These are phyloP conservation scores for Myotis davidii DNA, from an alignment of 2,113 vertebrate genomes.

Conservation along the genomic window DNA sequence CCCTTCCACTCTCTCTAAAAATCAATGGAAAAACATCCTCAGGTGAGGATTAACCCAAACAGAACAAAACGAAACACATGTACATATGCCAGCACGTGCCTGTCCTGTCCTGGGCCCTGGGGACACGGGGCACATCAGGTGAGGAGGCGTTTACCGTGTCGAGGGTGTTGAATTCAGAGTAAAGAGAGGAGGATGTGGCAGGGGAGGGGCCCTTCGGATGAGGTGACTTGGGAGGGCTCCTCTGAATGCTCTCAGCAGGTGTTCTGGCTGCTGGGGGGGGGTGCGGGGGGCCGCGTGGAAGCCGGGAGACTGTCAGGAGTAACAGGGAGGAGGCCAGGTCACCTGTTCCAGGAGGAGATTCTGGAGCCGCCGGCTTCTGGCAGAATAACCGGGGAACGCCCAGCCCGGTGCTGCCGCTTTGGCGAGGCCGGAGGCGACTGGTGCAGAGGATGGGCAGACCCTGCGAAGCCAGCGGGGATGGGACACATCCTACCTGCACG, in stretches of 20 bases:
- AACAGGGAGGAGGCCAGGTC: accelerated
- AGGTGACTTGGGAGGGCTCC: neutral
- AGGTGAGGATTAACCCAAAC: too few species aligned
- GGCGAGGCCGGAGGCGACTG: neutral
- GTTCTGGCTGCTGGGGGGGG: neutral
- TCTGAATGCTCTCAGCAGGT: neutral
- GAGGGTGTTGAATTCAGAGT: accelerated
- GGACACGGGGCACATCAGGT: accelerated
- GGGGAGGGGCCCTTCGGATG: neutral
- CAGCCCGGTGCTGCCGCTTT: accelerated
- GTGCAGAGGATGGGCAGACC: accelerated
- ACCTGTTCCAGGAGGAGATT: neutral
- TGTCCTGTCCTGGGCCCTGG: neutral
- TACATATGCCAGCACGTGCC: accelerated
- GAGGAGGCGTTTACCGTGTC: too few species aligned
- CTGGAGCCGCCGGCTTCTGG: neutral
- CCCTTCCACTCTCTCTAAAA: too few species aligned
- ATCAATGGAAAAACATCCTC: too few species aligned
- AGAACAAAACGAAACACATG: too few species aligned
- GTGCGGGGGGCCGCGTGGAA: accelerated
- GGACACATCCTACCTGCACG: accelerated
- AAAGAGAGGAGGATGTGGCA: too few species aligned
- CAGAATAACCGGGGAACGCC: neutral
- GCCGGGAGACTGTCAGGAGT: accelerated
- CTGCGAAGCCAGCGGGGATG: accelerated